A percentile compares a stretch with the other conserved stretches of the same genome.
phyloP scores from a whole-genome alignment of 2,797 vertebrate genomes.

The Periparus ater region DNA sequence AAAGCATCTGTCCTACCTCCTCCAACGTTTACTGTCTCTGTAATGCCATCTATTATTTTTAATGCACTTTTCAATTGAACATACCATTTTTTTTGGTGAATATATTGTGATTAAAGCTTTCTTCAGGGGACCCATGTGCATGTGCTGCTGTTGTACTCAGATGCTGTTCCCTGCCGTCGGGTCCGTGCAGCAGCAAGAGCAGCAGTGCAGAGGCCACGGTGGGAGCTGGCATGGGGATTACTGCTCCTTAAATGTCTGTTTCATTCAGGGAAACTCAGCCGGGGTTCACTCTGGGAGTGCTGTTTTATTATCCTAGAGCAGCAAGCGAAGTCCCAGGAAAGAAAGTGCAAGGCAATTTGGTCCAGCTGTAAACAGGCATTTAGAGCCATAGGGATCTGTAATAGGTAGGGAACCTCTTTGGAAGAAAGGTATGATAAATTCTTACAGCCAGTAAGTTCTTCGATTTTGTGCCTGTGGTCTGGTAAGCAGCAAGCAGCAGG shows the following conservation, averaged over 20 bases:
- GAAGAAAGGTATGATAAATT: slow-evolving; percentile 64
- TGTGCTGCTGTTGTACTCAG: neutral
- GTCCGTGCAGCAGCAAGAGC: neutral
- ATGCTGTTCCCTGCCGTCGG: neutral
- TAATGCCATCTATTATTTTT: neutral
- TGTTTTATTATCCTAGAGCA: slow-evolving; percentile 2
- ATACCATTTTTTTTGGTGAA: neutral
- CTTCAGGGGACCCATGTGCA: neutral
- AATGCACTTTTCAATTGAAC: neutral
- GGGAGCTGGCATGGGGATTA: slow-evolving; percentile 2
- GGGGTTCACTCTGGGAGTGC: neutral
- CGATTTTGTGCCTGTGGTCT: slow-evolving; percentile 58
- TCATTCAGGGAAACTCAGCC: slow-evolving; percentile 25
- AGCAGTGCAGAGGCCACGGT: neutral
- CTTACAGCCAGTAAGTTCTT: slow-evolving; percentile 60
- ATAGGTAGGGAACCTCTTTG: slow-evolving; percentile 45
- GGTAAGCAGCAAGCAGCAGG: slow-evolving; percentile 51
- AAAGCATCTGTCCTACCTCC: neutral
- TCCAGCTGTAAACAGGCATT: slow-evolving; percentile 45
- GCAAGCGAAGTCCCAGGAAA: neutral
- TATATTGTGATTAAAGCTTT: neutral
- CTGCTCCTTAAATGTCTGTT: slow-evolving; percentile 48
- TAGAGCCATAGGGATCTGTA: slow-evolving; percentile 15
- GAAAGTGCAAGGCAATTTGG: neutral
- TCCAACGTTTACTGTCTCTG: neutral